Percentiles rank a stretch among this genome's conserved stretches.
These are phyloP conservation scores for Gallinago media DNA, from an alignment of 2,113 vertebrate genomes.

Conservation along the genomic window DNA sequence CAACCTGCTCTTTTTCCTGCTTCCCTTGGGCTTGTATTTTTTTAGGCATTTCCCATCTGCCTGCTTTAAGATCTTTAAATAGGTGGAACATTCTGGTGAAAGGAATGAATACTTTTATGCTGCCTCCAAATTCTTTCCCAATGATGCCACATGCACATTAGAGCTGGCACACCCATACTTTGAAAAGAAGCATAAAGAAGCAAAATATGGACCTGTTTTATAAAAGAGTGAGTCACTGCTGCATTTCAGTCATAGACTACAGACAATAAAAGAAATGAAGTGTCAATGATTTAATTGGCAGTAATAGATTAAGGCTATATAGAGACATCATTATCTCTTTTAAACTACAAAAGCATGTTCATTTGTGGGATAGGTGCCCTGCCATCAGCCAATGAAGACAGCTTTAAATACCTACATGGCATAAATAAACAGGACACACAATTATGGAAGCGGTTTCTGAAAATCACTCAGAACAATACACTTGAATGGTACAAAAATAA, in stretches of 20 bases:
- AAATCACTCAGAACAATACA: background rate
- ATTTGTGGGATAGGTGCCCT: background rate
- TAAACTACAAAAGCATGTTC: background rate
- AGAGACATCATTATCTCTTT: background rate
- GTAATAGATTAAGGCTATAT: background rate
- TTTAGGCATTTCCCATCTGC: slow-evolving; percentile 46
- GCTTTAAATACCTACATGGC: background rate
- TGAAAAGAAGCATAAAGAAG: slow-evolving; percentile 26
- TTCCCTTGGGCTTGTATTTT: slow-evolving; percentile 7
- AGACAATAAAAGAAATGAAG: slow-evolving; percentile 16
- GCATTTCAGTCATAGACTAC: background rate
- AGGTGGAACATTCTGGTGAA: slow-evolving; percentile 43
- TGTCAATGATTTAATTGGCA: background rate
- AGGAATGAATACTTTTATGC: slow-evolving; percentile 33
- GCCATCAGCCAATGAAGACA: background rate
- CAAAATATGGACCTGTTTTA: slow-evolving; percentile 35
- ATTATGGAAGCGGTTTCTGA: background rate
- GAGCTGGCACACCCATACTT: slow-evolving; percentile 10
- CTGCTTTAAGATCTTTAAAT: slow-evolving; percentile 44
- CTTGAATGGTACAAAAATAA: background rate
- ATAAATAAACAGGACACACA: background rate
- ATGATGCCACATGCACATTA: slow-evolving; percentile 18
- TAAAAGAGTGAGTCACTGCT: background rate
- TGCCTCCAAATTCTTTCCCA: slow-evolving; percentile 48
- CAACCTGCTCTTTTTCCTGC: slow-evolving; percentile 51